Conservation (phyloP, 2,888 invertebrate genomes). For the Ophion slaviceki region DNA sequence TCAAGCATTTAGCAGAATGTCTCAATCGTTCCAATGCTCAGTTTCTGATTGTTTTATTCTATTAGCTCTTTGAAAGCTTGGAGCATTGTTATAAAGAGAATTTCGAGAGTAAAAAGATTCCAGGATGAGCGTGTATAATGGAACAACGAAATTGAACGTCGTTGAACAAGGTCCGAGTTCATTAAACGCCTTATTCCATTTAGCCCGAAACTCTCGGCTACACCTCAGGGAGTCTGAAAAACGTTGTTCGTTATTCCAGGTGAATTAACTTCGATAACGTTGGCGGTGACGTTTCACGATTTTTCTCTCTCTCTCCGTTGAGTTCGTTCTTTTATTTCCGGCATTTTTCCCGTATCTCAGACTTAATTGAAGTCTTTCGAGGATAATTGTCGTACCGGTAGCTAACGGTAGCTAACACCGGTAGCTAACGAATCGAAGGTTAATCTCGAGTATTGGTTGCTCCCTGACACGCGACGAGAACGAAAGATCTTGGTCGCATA, state of each 20-base stretch:
- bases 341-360: conserved; percentile 11
- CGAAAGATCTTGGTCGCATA: neutral
- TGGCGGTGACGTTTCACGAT: conserved; percentile 2
- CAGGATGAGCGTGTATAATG: neutral
- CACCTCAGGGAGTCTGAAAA: neutral
- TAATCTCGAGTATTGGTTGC: conserved; percentile 45
- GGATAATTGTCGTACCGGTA: conserved; percentile 35
- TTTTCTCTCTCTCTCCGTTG: neutral
- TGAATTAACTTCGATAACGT: neutral
- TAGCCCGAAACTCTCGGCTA: too few relatives aligned
- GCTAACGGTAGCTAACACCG: too few relatives aligned
- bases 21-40: too few relatives aligned
- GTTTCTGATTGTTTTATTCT: too few relatives aligned
- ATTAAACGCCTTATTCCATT: too few relatives aligned
- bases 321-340: neutral
- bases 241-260: conserved; percentile 7
- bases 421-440: conserved; percentile 12
- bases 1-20: too few relatives aligned
- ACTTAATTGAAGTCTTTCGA: conserved; percentile 54
- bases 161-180: neutral
- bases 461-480: conserved; percentile 44
- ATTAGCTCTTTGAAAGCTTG: neutral
- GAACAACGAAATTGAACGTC: neutral
- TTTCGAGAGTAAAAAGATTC: neutral
- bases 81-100: neutral